Evolutionary conservation across 1,140 invertebrate genomes (phyloP).

Genomic region (Zophobas atratus): DNA sequence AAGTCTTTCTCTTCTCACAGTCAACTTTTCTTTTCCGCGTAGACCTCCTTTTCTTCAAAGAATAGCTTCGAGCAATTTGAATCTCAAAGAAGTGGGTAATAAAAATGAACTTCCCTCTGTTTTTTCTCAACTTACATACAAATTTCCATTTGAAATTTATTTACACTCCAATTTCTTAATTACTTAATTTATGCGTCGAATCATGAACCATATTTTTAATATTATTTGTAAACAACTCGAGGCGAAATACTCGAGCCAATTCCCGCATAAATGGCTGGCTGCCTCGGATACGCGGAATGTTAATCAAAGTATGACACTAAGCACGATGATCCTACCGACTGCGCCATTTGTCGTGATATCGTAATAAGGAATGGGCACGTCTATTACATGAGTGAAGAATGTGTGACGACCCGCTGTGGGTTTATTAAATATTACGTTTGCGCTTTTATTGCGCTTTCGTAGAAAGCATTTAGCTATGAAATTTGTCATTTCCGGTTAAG

Average conservation of each 20-base stretch:
- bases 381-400: no score
- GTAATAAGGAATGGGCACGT: no score
- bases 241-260: neutral
- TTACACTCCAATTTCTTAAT: constrained; percentile 18
- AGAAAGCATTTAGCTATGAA: no score
- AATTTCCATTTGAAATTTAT: constrained; percentile 34
- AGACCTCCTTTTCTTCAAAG: constrained; percentile 44
- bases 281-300: no score
- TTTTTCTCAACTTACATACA: constrained; percentile 41
- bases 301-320: no score
- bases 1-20: constrained; percentile 33
- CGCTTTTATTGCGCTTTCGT: no score
- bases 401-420: no score
- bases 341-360: no score
- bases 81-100: constrained; percentile 46
- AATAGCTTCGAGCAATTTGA: constrained; percentile 45
- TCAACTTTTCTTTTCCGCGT: constrained; percentile 35
- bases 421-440: no score
- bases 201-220: neutral
- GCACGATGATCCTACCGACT: no score
- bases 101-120: constrained; percentile 41
- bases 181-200: constrained; percentile 25
- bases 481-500: no score
- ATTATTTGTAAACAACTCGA: neutral
- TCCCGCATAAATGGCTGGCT: neutral